Evolutionary conservation across 2,888 invertebrate genomes (phyloP), one percentile per base, ranked within the genome.

Genomic region (Lomographa bimaculata): DNA sequence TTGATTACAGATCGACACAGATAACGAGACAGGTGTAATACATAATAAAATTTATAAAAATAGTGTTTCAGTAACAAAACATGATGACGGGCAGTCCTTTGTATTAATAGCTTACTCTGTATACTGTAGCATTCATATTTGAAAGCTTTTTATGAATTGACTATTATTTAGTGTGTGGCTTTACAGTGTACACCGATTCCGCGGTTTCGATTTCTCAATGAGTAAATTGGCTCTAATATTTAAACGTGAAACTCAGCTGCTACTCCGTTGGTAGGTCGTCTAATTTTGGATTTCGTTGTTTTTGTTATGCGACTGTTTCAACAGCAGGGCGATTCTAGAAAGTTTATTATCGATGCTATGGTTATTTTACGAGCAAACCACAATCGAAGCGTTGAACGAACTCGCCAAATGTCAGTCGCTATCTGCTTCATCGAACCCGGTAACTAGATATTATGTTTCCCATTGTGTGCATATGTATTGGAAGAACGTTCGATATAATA

Each of bases 251-350:
- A n/a, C n/a, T n/a, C n/a, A n/a, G n/a, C n/a, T n/a, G n/a, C n/a
- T n/a, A n/a, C n/a, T 12, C 28, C 24, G 40, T 20, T 40, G 40
- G 28, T 40, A 40, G 40, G 42, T 37, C 42, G 32, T 37, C 42
- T 43, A 43, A 37, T 32, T 37, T 27, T 23, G 21, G 42, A 23
- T 7, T 18, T 17, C 9, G 36, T 37, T 43, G 42, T 43, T 43
- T 42, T 36, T 37, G 32, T 43, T 36, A 3, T 42, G 30, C 32
- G 36, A 37, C 42, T 43, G 32, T 43, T 37, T 32, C 42, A 16
- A 27, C 36, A 27, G 35, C 36, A 36, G 42, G 36, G 42, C 32
- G 26, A 21, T 30, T 30, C 30, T 36, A 26, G 30, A 36, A 11
- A 14, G 21, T 35, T 35, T 35, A 35, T 12, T 32, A 21, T 20